phyloP scores from a whole-genome alignment of 2,113 vertebrate species.

The Phyllostomus discolor region DNA sequence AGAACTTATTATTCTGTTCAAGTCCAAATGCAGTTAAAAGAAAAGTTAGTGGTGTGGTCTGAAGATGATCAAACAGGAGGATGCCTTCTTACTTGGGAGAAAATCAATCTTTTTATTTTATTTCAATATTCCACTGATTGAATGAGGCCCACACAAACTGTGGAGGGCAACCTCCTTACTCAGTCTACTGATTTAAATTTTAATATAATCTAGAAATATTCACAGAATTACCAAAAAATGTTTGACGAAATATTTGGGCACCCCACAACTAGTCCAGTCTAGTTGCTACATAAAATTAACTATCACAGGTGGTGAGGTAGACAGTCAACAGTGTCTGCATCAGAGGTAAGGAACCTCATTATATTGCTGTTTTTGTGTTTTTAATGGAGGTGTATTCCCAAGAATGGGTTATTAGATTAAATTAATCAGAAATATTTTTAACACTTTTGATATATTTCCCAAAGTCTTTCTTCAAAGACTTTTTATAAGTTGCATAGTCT shows the following conservation, averaged over 20 bases:
- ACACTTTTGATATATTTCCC: not conserved
- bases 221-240: not conserved
- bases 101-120: not conserved
- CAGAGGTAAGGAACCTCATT: not conserved
- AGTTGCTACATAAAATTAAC: not conserved
- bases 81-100: not conserved
- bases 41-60: not conserved
- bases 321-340: not conserved
- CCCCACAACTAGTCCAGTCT: not conserved
- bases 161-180: not conserved
- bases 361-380: not conserved
- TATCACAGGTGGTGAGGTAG: not conserved
- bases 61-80: not conserved
- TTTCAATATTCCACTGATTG: not conserved
- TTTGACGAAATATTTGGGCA: not conserved
- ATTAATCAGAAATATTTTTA: not conserved
- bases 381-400: not conserved
- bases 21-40: not conserved
- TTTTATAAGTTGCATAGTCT: not conserved
- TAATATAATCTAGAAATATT: not conserved
- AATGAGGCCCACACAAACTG: not conserved
- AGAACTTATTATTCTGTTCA: not conserved
- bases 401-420: not conserved
- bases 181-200: not conserved
- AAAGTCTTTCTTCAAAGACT: not conserved